Base-by-base conservation (phyloP, 2,888 invertebrate species). In the Tipula lateralis region DNA sequence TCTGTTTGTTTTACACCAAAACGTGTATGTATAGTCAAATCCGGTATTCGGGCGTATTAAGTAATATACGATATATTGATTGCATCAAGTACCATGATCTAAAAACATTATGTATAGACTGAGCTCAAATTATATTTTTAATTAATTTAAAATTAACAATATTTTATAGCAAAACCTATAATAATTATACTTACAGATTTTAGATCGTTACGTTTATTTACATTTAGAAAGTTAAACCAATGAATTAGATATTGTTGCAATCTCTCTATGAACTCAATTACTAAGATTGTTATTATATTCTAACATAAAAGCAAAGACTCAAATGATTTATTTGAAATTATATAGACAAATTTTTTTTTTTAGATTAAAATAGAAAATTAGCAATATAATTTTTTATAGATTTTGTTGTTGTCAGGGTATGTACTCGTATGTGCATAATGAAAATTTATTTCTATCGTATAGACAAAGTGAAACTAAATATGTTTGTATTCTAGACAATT, bases 221-320 rank as follows among this genome's bases (percentile, higher is more conserved):
- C n/a, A 16, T 44, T 66, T 66, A 66, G 66, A 66, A 66, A 66
- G 66, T 66, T 24, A 66, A 66, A 24, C 9, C 66, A 66, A 66
- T 66, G 66, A 9, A 66, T 66, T 24, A 66, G 66, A 66, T 66
- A 66, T 24, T 24, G 7, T 16, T 39, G 44, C 44, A 66, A 66
- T 66, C 66, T 66, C 66, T 66, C 66, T 66, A 66, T 66, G 66
- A 66, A 66, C 66, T 66, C 66, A 66, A 66, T 66, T 16, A 44
- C 16, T 24, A 66, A 19, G 24, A 66, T 66, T 66, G 9, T 66
- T 24, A 24, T 66, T 66, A 66, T 66, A 66, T 66, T 66, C 66
- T 24, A 66, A 66, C 16, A 50, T 7, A 50, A 19, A n/a, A 5
- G 24, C 24, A 24, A 66, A 66, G 66, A 66, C 66, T 24, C 24